A percentile compares a stretch with the other conserved stretches of the same genome.
phyloP scores from a whole-genome alignment of 1,140 invertebrate genomes.

The Lepidurus apus region DNA sequence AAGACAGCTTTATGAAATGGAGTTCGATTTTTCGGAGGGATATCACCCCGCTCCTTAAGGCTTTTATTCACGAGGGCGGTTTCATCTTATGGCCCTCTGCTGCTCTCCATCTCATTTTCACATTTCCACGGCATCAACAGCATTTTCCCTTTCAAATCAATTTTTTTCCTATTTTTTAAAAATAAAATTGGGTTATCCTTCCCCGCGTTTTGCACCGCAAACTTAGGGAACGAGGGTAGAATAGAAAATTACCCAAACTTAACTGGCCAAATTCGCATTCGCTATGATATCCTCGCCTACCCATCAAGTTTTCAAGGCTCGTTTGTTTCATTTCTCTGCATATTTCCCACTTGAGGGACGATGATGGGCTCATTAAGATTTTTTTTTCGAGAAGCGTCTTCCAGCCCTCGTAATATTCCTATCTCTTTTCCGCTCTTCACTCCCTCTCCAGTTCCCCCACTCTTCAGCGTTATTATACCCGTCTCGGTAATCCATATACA shows the following conservation, averaged over 20 bases:
- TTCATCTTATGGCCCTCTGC: neutral
- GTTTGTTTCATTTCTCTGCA: conserved; percentile 18
- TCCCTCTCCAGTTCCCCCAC: neutral
- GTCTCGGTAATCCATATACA: neutral
- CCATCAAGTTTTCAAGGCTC: conserved; percentile 16
- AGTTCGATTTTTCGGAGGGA: conserved; percentile 15
- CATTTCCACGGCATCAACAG: neutral
- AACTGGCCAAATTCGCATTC: neutral
- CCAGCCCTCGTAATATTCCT: neutral
- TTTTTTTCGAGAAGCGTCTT: neutral
- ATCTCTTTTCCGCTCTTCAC: neutral
- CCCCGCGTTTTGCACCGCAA: neutral
- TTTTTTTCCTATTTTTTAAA: neutral
- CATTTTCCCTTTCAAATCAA: neutral
- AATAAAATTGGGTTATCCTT: neutral
- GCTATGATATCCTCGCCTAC: neutral
- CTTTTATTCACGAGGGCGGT: conserved; percentile 18
- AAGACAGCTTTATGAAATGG: conserved; percentile 19
- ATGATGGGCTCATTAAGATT: conserved; percentile 15
- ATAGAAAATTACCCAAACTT: neutral
- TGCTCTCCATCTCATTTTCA: neutral
- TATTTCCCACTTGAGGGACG: conserved; percentile 13
- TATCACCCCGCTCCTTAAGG: neutral
- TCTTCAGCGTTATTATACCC: neutral
- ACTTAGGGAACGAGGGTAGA: no score